Percentiles rank a stretch among this genome's conserved stretches.
Evolutionary conservation across 2,113 vertebrate species (phyloP).

Genomic region (Mormyrus lacerda): DNA sequence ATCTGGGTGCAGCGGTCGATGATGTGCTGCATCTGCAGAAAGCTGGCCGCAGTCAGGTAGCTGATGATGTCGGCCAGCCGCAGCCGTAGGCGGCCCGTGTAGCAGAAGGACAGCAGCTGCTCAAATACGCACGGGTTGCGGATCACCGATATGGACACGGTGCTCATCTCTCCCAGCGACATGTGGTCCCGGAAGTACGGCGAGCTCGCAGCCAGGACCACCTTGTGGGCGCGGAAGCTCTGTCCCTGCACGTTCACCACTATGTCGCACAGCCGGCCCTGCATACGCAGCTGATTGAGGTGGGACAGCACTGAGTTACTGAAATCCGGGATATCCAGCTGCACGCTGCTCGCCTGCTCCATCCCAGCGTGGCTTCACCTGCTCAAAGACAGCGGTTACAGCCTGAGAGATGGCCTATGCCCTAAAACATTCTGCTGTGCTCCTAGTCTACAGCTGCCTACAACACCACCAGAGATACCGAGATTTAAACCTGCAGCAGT

Average conservation of each 20-base stretch:
- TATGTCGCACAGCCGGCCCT: slow-evolving; percentile 94
- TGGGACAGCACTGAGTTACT: slow-evolving; percentile 95
- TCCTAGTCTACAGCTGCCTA: background rate
- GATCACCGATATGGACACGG: slow-evolving; percentile 91
- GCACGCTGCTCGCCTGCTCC: slow-evolving; percentile 92
- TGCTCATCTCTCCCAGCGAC: slow-evolving; percentile 95
- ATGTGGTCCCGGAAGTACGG: slow-evolving; percentile 99
- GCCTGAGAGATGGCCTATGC: background rate
- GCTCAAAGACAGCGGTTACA: background rate
- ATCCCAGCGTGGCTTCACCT: slow-evolving; percentile 49
- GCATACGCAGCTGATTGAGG: slow-evolving; percentile 92
- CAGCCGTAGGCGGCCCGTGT: slow-evolving; percentile 87
- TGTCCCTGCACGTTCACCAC: slow-evolving; percentile 94
- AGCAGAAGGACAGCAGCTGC: slow-evolving; percentile 94
- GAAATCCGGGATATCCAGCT: slow-evolving; percentile 96
- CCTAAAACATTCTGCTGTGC: background rate
- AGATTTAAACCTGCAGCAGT: background rate
- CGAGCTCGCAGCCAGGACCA: slow-evolving; percentile 93
- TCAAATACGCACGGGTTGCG: slow-evolving; percentile 92
- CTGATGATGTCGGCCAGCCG: slow-evolving; percentile 96
- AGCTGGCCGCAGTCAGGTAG: slow-evolving; percentile 94
- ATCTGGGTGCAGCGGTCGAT: slow-evolving; percentile 98
- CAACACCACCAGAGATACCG: background rate
- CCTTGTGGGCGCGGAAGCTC: slow-evolving; percentile 94
- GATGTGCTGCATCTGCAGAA: slow-evolving; percentile 98